Conservation (phyloP, 2,113 vertebrate species). For the Micronycteris hirsuta region DNA sequence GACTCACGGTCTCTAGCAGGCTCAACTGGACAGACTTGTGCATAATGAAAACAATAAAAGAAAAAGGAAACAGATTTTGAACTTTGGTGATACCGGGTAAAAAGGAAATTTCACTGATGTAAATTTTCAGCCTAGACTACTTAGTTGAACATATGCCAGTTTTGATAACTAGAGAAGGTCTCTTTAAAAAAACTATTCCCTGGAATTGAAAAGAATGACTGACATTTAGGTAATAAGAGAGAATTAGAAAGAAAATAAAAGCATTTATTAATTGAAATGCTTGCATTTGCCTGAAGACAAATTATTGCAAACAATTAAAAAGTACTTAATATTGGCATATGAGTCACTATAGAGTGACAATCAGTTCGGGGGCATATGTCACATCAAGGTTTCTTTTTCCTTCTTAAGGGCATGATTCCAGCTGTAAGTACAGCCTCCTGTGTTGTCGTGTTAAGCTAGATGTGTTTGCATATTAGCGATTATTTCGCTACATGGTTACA, state of each 20-base stretch:
- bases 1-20: background rate
- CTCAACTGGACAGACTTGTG: conserved; percentile 27
- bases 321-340: conserved; percentile 45
- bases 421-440: conserved; percentile 23
- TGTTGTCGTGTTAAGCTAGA: accelerated
- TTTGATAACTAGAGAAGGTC: conserved; percentile 27
- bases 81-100: conserved; percentile 29
- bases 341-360: background rate
- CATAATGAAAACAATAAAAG: conserved; percentile 55
- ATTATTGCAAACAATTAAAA: conserved; percentile 52
- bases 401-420: conserved; percentile 34
- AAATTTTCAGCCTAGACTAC: background rate
- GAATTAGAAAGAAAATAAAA: conserved; percentile 54
- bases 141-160: conserved; percentile 26
- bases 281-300: conserved; percentile 53
- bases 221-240: conserved; percentile 54
- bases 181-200: background rate
- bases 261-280: conserved; percentile 41
- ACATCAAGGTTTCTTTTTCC: background rate
- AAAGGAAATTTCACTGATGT: conserved; percentile 44
- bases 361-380: conserved; percentile 1
- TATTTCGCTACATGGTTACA: conserved; percentile 17
- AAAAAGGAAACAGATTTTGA: conserved; percentile 47
- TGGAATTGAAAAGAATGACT: conserved; percentile 28
- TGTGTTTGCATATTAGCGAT: background rate